phyloP scores from a whole-genome alignment of 2,888 invertebrate species.

The Hyppa rectilinea region DNA sequence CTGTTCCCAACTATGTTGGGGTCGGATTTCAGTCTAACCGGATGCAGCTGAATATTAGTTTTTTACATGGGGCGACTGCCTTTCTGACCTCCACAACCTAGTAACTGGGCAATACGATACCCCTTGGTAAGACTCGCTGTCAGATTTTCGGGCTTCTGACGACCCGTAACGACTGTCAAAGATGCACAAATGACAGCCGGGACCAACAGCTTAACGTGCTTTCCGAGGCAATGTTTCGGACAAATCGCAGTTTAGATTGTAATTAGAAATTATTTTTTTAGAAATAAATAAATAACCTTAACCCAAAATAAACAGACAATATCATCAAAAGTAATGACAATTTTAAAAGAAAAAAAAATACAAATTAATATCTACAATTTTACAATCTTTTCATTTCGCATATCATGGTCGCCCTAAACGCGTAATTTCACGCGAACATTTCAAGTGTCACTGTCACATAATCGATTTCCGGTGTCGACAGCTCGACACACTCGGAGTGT shows the following conservation, averaged over 20 bases:
- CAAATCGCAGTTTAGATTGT: too few species aligned
- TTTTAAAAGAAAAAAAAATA: neutral
- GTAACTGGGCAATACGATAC: too few species aligned
- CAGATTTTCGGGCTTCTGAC: too few species aligned
- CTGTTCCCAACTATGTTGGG: too few species aligned
- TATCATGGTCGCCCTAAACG: constrained; percentile 27
- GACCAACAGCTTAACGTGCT: too few species aligned
- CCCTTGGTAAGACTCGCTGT: too few species aligned
- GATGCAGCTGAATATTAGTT: too few species aligned
- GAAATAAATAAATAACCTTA: neutral
- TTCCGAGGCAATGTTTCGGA: neutral
- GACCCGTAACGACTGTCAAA: too few species aligned
- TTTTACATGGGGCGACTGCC: too few species aligned
- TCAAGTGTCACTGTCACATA: constrained; percentile 66
- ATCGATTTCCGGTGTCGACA: constrained; percentile 76
- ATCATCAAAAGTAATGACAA: neutral
- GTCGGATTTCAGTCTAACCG: too few species aligned
- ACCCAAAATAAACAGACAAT: neutral
- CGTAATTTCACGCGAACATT: constrained; percentile 27
- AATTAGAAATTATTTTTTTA: neutral
- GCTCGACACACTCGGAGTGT: constrained; percentile 56
- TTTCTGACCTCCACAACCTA: too few species aligned
- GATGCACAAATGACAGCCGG: too few species aligned
- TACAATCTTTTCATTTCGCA: neutral
- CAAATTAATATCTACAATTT: neutral